Conservation (phyloP, 1,140 invertebrate species). For the Drosophila ohnishii region DNA sequence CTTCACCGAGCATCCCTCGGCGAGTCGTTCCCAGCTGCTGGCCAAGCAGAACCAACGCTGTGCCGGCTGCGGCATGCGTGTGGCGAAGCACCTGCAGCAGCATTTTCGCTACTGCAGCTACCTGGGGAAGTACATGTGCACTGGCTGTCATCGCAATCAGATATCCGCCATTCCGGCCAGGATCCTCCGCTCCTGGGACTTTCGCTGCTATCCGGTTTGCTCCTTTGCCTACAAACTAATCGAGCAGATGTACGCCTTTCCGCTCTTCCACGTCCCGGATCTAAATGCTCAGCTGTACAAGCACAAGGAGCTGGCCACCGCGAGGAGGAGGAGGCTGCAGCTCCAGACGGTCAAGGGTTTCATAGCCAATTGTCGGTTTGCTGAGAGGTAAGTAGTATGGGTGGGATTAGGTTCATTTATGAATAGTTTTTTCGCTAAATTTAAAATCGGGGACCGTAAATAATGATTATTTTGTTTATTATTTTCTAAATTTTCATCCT, state of each 20-base stretch:
- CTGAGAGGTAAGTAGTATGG: conserved; percentile 84
- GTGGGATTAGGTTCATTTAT: background rate
- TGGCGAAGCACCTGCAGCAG: conserved; percentile 88
- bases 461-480: too few relatives aligned
- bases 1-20: conserved; percentile 89
- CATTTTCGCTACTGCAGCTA: conserved; percentile 93
- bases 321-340: conserved; percentile 86
- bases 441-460: too few relatives aligned
- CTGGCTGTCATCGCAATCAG: conserved; percentile 93
- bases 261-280: conserved; percentile 90
- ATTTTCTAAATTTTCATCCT: conserved; percentile 16
- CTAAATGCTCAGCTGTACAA: conserved; percentile 88
- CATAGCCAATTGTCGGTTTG: conserved; percentile 87
- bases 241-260: conserved; percentile 90
- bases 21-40: conserved; percentile 86
- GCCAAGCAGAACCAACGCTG: conserved; percentile 92
- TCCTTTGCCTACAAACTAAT: conserved; percentile 91
- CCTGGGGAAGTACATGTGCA: conserved; percentile 94
- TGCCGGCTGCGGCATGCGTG: conserved; percentile 93
- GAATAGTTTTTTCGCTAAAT: too few relatives aligned
- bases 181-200: conserved; percentile 87
- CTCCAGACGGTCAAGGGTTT: conserved; percentile 89
- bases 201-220: conserved; percentile 88
- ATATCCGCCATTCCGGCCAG: conserved; percentile 90
- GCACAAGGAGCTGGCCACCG: conserved; percentile 86